Conservation (phyloP, 1,140 invertebrate genomes). For the Cydia splendana region DNA sequence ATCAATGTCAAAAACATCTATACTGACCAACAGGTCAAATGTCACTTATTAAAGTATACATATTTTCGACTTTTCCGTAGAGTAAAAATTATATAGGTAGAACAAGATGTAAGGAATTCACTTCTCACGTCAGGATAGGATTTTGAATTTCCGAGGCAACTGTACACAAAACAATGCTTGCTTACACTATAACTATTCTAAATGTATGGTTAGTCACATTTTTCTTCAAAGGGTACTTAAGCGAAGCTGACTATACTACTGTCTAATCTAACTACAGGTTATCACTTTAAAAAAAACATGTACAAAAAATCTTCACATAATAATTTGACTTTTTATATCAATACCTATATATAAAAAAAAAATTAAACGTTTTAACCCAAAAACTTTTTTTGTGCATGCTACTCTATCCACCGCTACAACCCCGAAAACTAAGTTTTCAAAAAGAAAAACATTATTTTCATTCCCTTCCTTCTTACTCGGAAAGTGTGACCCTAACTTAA, state of each 20-base stretch:
- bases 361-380: not conserved
- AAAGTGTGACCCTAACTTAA: not conserved
- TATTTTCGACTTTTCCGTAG: not conserved
- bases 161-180: constrained; percentile 28
- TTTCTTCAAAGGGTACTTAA: constrained; percentile 20
- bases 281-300: not conserved
- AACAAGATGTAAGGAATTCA: constrained; percentile 30
- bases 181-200: not conserved
- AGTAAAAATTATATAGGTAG: not conserved
- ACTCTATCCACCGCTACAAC: not conserved
- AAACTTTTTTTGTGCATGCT: constrained; percentile 15
- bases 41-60: not conserved
- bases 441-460: not conserved
- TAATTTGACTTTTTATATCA: too few relatives aligned
- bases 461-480: not conserved
- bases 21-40: too few relatives aligned
- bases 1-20: too few relatives aligned
- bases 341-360: too few relatives aligned
- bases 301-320: not conserved
- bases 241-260: constrained; percentile 14
- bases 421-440: not conserved
- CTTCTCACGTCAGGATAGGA: constrained; percentile 7
- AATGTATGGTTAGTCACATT: constrained; percentile 22
- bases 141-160: constrained; percentile 13
- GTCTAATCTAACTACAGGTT: constrained; percentile 12